Conservation (phyloP, 2,113 vertebrate species). For the Plectropomus leopardus region DNA sequence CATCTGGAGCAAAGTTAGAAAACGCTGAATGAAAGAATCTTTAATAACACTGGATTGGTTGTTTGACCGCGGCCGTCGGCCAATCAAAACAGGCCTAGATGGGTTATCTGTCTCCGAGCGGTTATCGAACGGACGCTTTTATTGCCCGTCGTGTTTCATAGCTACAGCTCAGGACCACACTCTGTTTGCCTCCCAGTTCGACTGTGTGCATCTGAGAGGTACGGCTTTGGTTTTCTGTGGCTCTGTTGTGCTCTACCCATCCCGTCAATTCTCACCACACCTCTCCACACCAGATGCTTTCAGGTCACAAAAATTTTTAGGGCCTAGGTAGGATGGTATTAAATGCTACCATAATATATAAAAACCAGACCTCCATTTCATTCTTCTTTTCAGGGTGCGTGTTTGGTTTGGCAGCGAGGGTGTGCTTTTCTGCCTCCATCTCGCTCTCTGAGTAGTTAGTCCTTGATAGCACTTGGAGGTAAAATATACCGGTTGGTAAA, state of each 20-base stretch:
- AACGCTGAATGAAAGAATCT: slow-evolving; percentile 83
- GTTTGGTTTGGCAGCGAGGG: slow-evolving; percentile 76
- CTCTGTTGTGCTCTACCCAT: slow-evolving; percentile 9
- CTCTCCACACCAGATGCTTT: slow-evolving; percentile 57
- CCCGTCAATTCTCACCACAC: slow-evolving; percentile 51
- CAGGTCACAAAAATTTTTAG: slow-evolving; percentile 73
- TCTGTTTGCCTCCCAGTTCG: slow-evolving; percentile 32
- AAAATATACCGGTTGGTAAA: slow-evolving; percentile 61
- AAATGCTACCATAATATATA: slow-evolving; percentile 78
- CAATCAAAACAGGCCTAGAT: slow-evolving; percentile 78
- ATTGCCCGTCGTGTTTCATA: slow-evolving; percentile 64
- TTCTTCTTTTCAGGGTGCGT: slow-evolving; percentile 67
- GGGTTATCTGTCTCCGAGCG: slow-evolving; percentile 78
- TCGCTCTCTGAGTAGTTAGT: slow-evolving; percentile 37
- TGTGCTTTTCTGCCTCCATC: slow-evolving; percentile 66
- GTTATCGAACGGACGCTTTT: slow-evolving; percentile 74
- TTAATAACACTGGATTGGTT: slow-evolving; percentile 81
- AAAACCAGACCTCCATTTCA: slow-evolving; percentile 63
- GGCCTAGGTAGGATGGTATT: slow-evolving; percentile 73
- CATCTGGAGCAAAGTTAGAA: slow-evolving; percentile 84
- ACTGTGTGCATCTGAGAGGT: slow-evolving; percentile 40
- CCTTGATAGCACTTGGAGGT: slow-evolving; percentile 57
- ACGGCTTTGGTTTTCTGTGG: slow-evolving; percentile 23
- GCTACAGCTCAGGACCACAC: slow-evolving; percentile 49
- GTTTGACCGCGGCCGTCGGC: slow-evolving; percentile 64